Evolutionary conservation across 2,888 invertebrate species (phyloP).

Genomic region (Pemphredon lugubris): DNA sequence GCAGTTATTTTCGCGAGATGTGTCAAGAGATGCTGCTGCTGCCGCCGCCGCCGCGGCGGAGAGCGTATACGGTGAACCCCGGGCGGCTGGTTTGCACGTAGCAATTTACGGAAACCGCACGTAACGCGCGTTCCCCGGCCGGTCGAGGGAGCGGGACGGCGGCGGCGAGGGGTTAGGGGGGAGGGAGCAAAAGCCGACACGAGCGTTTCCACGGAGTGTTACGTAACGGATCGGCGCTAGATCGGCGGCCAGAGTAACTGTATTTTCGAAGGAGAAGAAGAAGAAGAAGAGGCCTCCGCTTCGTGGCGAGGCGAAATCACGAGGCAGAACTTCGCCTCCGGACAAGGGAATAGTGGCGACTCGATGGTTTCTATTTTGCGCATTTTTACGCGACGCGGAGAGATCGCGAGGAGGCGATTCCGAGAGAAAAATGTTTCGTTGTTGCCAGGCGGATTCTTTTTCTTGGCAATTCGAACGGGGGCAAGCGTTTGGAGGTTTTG

Average conservation of each 20-base stretch:
- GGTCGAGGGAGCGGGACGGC: too few relatives aligned
- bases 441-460: not conserved
- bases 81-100: conserved; percentile 66
- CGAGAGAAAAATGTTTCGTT: too few relatives aligned
- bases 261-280: conserved; percentile 62
- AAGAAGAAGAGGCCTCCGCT: too few relatives aligned
- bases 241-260: conserved; percentile 67
- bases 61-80: conserved; percentile 15
- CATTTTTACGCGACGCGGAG: conserved; percentile 7
- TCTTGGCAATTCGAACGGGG: too few relatives aligned
- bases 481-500: too few relatives aligned
- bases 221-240: conserved; percentile 71
- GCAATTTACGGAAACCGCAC: conserved; percentile 77
- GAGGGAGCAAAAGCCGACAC: conserved; percentile 43
- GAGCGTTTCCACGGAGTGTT: conserved; percentile 68
- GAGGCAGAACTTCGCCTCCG: conserved; percentile 50
- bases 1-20: conserved; percentile 31
- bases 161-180: conserved; percentile 39
- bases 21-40: conserved; percentile 22
- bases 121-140: conserved; percentile 69
- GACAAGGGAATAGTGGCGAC: conserved; percentile 18
- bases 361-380: conserved; percentile 17
- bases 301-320: conserved; percentile 51
- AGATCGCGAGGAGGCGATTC: too few relatives aligned
- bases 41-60: conserved; percentile 17